Evolutionary conservation across 2,888 invertebrate species (phyloP).

Genomic region (Macaria notata): DNA sequence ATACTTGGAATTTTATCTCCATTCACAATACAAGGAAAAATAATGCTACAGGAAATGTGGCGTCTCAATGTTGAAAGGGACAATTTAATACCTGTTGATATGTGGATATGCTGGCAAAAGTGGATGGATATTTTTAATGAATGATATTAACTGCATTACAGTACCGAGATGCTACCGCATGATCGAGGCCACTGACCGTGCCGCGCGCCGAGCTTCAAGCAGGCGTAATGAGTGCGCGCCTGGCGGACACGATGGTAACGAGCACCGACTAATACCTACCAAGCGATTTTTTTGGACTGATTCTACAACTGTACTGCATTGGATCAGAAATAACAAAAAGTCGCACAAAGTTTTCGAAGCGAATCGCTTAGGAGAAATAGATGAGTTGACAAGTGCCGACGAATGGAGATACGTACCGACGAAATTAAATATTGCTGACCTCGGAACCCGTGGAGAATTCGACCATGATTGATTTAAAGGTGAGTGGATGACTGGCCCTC

Average conservation of each 20-base stretch:
- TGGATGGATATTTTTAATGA: slow-evolving; percentile 16
- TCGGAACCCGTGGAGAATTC: background rate
- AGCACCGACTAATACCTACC: background rate
- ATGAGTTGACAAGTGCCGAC: background rate
- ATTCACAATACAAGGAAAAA: slow-evolving; percentile 33
- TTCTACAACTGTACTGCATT: background rate
- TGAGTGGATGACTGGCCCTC: background rate
- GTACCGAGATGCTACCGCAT: slow-evolving; percentile 11
- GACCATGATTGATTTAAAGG: background rate
- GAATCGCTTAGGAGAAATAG: background rate
- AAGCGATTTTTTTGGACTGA: background rate
- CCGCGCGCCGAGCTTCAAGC: background rate
- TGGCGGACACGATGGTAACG: background rate
- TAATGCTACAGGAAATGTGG: slow-evolving; percentile 34
- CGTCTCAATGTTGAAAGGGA: slow-evolving; percentile 24
- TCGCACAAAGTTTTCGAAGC: background rate
- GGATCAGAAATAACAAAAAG: background rate
- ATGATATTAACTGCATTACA: background rate
- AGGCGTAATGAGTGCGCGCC: background rate
- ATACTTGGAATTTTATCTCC: slow-evolving; percentile 34
- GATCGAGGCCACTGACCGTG: background rate
- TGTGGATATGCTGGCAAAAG: slow-evolving; percentile 2
- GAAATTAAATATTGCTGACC: background rate
- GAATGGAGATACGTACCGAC: background rate
- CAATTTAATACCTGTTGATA: slow-evolving; percentile 13